Conservation (phyloP, 2,888 invertebrate genomes). For the Drosophila prolongata region DNA sequence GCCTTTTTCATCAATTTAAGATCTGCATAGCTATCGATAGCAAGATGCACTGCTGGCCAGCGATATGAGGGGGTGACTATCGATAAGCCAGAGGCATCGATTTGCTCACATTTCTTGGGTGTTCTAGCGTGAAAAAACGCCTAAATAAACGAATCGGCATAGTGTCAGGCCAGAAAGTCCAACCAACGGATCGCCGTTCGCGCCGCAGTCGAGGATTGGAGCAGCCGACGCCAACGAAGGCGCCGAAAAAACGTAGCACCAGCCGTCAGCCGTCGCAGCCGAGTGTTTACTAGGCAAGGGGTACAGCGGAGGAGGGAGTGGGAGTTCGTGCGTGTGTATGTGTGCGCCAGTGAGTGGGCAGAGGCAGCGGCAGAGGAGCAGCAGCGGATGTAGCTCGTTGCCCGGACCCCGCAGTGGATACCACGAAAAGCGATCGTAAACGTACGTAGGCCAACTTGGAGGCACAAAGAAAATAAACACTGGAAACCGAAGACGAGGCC, state of each 20-base stretch:
- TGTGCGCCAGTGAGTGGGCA: constrained; percentile 60
- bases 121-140: constrained; percentile 78
- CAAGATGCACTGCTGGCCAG: background rate
- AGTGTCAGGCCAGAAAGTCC: constrained; percentile 53
- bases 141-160: constrained; percentile 61
- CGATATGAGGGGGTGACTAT: constrained; percentile 48
- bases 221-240: constrained; percentile 12
- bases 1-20: background rate
- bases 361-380: constrained; percentile 60
- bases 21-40: background rate
- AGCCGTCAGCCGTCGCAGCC: constrained; percentile 30
- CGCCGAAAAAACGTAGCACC: constrained; percentile 29
- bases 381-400: constrained; percentile 56
- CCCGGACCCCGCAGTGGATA: constrained; percentile 33
- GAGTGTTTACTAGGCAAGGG: constrained; percentile 68
- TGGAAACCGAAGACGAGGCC: constrained; percentile 45
- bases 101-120: constrained; percentile 77
- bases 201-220: constrained; percentile 34
- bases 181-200: constrained; percentile 41
- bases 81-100: constrained; percentile 73
- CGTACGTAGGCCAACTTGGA: constrained; percentile 25
- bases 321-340: constrained; percentile 45
- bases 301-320: constrained; percentile 53
- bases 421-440: constrained; percentile 48
- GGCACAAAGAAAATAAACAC: constrained; percentile 48